These are phyloP conservation scores for Promerops cafer DNA, from an alignment of 2,113 vertebrate genomes.

Conservation along the genomic window DNA sequence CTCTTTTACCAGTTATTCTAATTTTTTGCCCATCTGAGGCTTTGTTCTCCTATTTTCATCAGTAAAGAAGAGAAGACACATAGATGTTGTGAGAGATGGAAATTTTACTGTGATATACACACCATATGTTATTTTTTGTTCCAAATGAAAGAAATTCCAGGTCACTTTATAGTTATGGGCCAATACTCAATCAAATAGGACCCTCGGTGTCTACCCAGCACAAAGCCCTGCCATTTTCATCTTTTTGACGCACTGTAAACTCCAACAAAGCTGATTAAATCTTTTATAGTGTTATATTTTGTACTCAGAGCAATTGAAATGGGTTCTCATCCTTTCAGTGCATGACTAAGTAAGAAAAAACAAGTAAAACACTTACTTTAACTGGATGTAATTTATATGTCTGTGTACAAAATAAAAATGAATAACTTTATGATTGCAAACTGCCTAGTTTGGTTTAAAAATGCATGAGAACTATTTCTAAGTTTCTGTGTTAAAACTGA, in stretches of 20 bases:
- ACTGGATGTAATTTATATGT: conserved; percentile 6
- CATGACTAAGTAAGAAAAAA: not conserved
- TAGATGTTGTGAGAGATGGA: not conserved
- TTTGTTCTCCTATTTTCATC: not conserved
- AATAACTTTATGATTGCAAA: conserved; percentile 31
- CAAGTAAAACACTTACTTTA: conserved; percentile 28
- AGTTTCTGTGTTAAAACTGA: not conserved
- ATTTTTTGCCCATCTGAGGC: not conserved
- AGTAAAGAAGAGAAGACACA: not conserved
- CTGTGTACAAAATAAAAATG: conserved; percentile 28
- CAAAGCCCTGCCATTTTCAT: not conserved
- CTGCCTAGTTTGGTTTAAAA: conserved; percentile 25
- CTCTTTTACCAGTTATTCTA: not conserved
- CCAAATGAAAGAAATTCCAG: not conserved
- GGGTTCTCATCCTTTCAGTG: not conserved
- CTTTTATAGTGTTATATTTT: not conserved
- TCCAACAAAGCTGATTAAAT: not conserved
- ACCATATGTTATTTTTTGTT: not conserved
- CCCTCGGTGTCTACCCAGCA: not conserved
- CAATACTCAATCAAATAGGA: not conserved
- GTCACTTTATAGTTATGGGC: not conserved
- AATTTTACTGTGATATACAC: not conserved
- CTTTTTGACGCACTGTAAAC: not conserved
- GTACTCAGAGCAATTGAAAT: not conserved
- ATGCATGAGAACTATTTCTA: not conserved